These are phyloP conservation scores for Rosalia funebris DNA, from an alignment of 2,888 invertebrate species.

Conservation along the genomic window DNA sequence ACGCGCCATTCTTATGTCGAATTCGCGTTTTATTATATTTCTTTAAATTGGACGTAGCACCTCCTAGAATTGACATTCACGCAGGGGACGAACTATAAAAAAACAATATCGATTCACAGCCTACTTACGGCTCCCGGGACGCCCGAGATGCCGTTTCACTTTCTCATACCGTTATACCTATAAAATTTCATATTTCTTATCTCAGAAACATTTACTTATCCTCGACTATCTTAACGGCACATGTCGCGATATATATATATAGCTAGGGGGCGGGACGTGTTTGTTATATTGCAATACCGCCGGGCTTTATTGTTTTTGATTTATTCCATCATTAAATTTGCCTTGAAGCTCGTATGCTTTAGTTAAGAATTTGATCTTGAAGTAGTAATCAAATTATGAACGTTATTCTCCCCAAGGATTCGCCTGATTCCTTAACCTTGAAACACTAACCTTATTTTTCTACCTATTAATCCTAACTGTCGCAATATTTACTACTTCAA, in stretches of 20 bases:
- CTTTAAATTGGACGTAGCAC: not conserved
- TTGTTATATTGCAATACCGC: slow-evolving; percentile 8
- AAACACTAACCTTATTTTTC: no score
- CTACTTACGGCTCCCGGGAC: not conserved
- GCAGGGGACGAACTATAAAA: not conserved
- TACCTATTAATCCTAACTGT: no score
- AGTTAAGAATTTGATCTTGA: no score
- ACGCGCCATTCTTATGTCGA: not conserved
- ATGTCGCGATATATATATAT: not conserved
- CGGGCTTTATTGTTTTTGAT: slow-evolving; percentile 8
- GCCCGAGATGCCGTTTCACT: not conserved
- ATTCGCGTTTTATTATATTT: slow-evolving; percentile 1
- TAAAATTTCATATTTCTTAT: slow-evolving; percentile 10
- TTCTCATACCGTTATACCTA: not conserved
- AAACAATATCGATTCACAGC: not conserved
- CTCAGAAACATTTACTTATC: slow-evolving; percentile 9
- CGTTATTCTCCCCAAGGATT: no score
- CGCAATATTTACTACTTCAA: no score
- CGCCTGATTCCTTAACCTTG: no score
- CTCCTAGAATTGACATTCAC: not conserved
- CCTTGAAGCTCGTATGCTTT: no score
- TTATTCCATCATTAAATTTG: slow-evolving; percentile 12
- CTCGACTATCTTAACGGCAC: slow-evolving; percentile 7
- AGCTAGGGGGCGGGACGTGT: not conserved
- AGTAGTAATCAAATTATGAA: no score